Conservation (phyloP, 2,113 vertebrate species). For the Oreochromis tanganicae region DNA sequence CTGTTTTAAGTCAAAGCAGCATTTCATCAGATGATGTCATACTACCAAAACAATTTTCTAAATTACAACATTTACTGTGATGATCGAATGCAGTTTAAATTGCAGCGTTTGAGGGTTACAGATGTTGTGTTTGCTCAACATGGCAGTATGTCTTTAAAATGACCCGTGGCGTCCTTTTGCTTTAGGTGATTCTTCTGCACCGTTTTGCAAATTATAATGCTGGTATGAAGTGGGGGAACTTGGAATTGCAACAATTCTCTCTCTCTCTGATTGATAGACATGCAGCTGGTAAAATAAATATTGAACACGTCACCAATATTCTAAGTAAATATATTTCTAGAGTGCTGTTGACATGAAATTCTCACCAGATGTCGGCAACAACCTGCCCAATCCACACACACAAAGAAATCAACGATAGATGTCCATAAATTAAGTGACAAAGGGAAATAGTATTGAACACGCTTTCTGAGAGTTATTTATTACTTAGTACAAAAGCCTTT, state of each 20-base stretch:
- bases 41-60: not conserved
- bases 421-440: too few relatives aligned
- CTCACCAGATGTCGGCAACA: not conserved
- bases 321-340: not conserved
- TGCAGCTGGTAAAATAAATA: not conserved
- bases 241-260: not conserved
- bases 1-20: not conserved
- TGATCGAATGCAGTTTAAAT: not conserved
- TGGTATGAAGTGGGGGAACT: not conserved
- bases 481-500: too few relatives aligned
- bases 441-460: too few relatives aligned
- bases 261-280: fast-evolving
- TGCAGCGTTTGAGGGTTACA: not conserved
- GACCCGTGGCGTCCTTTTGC: fast-evolving
- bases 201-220: not conserved
- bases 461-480: too few relatives aligned
- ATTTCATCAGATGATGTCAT: not conserved
- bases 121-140: not conserved
- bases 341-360: not conserved
- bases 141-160: not conserved
- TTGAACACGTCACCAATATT: not conserved
- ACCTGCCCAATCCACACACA: not conserved
- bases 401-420: not conserved
- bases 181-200: not conserved
- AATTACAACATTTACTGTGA: not conserved